Conservation (phyloP, 2,888 invertebrate genomes). For the Metellina segmentata region DNA sequence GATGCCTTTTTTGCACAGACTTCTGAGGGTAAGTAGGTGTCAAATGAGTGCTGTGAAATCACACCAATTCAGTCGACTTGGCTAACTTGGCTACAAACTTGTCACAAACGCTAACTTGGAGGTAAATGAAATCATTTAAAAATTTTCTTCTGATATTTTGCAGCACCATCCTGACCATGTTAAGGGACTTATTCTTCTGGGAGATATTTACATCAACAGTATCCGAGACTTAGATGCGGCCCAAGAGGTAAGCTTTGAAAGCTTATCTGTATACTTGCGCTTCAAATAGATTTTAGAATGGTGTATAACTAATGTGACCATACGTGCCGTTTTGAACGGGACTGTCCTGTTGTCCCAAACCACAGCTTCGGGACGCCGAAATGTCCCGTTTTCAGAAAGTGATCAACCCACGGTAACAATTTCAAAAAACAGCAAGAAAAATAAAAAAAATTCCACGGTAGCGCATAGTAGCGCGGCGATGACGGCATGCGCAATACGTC, state of each 20-base stretch:
- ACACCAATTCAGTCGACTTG: neutral
- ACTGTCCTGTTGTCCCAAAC: no score
- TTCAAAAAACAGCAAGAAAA: no score
- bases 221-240: constrained; percentile 96
- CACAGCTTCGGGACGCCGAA: no score
- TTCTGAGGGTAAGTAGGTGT: constrained; percentile 80
- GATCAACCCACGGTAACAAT: no score
- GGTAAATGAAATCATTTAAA: neutral
- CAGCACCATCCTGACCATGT: constrained; percentile 94
- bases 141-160: constrained; percentile 79
- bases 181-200: constrained; percentile 94
- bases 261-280: neutral
- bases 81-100: no score
- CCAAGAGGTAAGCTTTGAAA: constrained; percentile 82
- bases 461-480: no score
- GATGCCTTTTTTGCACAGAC: constrained; percentile 93
- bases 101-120: neutral
- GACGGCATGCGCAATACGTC: no score
- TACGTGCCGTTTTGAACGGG: no score
- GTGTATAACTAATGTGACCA: neutral
- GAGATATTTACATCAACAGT: constrained; percentile 97
- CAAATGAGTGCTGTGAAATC: neutral
- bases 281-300: neutral
- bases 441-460: no score
- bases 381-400: no score